Evolutionary conservation across 2,113 vertebrate genomes (phyloP).

Genomic region (Tyto alba): DNA sequence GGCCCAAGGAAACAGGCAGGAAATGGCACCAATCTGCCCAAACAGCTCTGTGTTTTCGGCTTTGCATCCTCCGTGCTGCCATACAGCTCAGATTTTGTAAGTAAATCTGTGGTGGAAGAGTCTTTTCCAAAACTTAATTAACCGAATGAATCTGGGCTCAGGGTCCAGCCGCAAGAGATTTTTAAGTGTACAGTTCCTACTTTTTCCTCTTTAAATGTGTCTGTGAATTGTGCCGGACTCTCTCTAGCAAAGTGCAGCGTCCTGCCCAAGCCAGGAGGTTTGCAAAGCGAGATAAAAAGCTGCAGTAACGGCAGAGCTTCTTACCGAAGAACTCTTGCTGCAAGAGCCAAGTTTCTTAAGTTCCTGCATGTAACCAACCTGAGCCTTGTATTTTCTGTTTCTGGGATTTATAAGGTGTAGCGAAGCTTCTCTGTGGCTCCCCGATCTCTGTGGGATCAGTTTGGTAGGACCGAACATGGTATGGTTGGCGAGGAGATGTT

Average conservation of each 20-base stretch:
- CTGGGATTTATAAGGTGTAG: not conserved
- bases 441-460: not conserved
- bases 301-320: not conserved
- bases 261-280: not conserved
- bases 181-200: not conserved
- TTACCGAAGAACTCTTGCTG: not conserved
- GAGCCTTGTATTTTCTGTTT: not conserved
- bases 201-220: not conserved
- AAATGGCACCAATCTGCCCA: not conserved
- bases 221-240: not conserved
- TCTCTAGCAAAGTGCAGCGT: not conserved
- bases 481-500: not conserved
- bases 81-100: not conserved
- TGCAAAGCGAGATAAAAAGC: not conserved
- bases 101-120: not conserved
- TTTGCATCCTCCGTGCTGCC: fast-evolving
- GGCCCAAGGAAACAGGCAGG: not conserved
- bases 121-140: not conserved
- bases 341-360: not conserved
- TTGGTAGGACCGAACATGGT: not conserved
- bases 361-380: not conserved
- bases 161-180: not conserved
- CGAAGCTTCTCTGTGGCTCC: not conserved
- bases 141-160: not conserved
- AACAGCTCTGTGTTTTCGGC: not conserved